phyloP scores from a whole-genome alignment of 2,113 vertebrate species.

The Gulo gulo region DNA sequence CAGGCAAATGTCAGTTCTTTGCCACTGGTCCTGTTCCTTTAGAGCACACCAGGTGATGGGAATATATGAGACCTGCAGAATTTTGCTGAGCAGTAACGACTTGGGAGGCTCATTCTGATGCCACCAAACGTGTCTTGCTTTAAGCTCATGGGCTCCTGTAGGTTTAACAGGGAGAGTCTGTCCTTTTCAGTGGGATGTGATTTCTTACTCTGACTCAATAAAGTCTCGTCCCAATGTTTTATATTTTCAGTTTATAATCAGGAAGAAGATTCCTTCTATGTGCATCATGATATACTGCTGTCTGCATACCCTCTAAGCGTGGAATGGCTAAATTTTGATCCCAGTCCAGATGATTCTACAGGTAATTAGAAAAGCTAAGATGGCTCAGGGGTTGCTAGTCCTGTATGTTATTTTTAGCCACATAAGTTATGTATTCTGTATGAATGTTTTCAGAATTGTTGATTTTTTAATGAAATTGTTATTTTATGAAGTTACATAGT shows the following conservation, averaged over 20 bases:
- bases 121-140: not conserved
- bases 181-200: not conserved
- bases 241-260: conserved; percentile 92
- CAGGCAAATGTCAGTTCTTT: not conserved
- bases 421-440: not conserved
- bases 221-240: not conserved
- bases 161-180: not conserved
- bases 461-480: not conserved
- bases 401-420: not conserved
- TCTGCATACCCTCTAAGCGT: conserved; percentile 95
- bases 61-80: not conserved
- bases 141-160: not conserved
- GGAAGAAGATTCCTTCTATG: conserved; percentile 94
- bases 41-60: not conserved
- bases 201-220: not conserved
- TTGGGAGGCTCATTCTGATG: not conserved
- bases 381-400: not conserved
- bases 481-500: not conserved
- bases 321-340: conserved; percentile 98
- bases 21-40: not conserved
- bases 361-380: conserved; percentile 82
- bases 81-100: not conserved
- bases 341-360: conserved; percentile 87
- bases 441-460: not conserved
- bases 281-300: conserved; percentile 95